phyloP scores from a whole-genome alignment of 2,888 invertebrate species.

The Meiosimyza platycephala region DNA sequence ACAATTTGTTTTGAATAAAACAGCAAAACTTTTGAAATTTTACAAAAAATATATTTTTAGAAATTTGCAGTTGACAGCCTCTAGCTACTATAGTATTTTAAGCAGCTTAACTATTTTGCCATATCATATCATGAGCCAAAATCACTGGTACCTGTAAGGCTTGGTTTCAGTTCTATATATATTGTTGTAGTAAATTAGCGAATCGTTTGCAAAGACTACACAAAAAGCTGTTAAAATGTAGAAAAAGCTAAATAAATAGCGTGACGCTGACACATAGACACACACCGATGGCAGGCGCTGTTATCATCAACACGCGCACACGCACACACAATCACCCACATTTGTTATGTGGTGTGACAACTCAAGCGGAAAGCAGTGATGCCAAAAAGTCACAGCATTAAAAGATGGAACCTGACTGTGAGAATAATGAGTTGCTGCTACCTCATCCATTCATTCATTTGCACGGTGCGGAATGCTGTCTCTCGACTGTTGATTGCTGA shows the following conservation, averaged over 20 bases:
- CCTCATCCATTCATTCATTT: background rate
- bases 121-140: background rate
- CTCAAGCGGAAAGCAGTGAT: background rate
- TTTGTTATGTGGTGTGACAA: background rate
- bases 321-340: background rate
- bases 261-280: background rate
- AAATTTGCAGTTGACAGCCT: too few relatives aligned
- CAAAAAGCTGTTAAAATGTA: background rate
- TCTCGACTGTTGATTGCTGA: too few relatives aligned
- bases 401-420: background rate
- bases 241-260: background rate
- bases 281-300: background rate
- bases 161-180: background rate
- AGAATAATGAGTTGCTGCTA: constrained; percentile 4
- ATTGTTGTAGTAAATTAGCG: constrained; percentile 14
- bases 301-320: background rate
- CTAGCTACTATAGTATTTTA: too few relatives aligned
- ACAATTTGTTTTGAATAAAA: too few relatives aligned
- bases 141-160: background rate
- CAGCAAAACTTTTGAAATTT: too few relatives aligned
- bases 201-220: constrained; percentile 4
- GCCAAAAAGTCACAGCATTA: background rate
- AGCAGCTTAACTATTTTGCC: background rate
- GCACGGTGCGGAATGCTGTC: too few relatives aligned
- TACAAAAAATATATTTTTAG: too few relatives aligned